Conservation (phyloP, 2,113 vertebrate species). For the Tenrec ecaudatus region DNA sequence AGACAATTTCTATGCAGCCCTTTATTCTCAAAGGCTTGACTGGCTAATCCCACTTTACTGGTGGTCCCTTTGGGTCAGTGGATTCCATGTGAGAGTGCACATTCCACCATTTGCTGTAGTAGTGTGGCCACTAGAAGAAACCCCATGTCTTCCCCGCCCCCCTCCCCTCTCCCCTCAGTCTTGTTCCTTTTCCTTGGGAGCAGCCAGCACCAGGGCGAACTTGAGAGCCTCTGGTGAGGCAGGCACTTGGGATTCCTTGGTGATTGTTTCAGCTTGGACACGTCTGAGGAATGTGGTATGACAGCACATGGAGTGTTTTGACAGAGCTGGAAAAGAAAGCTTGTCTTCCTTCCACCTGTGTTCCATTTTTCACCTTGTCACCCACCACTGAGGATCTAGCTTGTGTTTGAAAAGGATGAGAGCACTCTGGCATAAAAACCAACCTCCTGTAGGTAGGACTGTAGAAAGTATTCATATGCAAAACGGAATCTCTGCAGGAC, state of each 20-base stretch:
- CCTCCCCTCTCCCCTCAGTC: no score
- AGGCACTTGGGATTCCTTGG: background rate
- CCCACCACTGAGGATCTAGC: background rate
- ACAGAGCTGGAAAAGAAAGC: background rate
- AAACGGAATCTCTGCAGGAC: background rate
- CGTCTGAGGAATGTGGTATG: background rate
- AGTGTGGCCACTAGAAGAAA: background rate
- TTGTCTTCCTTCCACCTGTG: background rate
- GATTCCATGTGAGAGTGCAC: background rate
- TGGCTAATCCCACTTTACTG: background rate
- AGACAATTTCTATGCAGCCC: background rate
- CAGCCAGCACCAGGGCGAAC: background rate
- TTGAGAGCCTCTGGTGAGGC: background rate
- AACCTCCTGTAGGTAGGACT: background rate
- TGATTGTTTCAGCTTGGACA: background rate
- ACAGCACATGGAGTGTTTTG: background rate
- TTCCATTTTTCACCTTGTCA: constrained; percentile 25
- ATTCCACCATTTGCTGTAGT: background rate
- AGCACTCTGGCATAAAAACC: background rate
- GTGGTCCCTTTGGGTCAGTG: background rate
- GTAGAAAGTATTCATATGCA: background rate
- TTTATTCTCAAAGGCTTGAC: background rate
- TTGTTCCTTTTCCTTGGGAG: background rate
- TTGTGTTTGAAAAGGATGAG: background rate
- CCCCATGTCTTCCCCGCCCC: no score